These are phyloP conservation scores for Tangara arthus DNA, from an alignment of 2,797 vertebrate genomes.

Conservation along the genomic window DNA sequence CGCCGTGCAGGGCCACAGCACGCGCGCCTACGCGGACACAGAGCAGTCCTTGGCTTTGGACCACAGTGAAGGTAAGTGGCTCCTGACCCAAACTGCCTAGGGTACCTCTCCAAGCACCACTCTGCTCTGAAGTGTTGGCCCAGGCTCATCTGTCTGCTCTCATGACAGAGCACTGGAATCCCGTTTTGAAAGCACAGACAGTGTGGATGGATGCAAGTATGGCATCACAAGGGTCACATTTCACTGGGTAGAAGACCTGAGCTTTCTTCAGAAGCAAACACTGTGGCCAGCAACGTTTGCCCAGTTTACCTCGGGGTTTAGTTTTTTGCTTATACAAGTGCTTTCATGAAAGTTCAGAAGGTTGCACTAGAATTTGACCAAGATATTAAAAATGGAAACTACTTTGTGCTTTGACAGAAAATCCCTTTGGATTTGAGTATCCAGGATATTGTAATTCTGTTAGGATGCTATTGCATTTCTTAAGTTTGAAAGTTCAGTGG, in stretches of 20 bases:
- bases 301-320: background rate
- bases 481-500: background rate
- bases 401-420: background rate
- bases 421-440: background rate
- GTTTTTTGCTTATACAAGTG: background rate
- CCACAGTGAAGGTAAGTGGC: constrained; percentile 87
- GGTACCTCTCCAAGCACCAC: accelerated
- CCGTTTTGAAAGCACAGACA: background rate
- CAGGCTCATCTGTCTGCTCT: background rate
- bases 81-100: background rate
- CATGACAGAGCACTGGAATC: background rate
- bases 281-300: background rate
- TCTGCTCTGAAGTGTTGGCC: no score
- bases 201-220: accelerated
- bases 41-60: constrained; percentile 88
- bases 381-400: background rate
- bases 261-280: background rate
- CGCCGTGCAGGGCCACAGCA: constrained; percentile 75
- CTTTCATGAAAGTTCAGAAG: background rate
- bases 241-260: background rate
- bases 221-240: accelerated
- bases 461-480: background rate
- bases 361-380: background rate
- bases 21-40: constrained; percentile 87
- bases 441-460: background rate